Conservation (phyloP, 2,888 invertebrate genomes). For the Pyrrhia umbra region DNA sequence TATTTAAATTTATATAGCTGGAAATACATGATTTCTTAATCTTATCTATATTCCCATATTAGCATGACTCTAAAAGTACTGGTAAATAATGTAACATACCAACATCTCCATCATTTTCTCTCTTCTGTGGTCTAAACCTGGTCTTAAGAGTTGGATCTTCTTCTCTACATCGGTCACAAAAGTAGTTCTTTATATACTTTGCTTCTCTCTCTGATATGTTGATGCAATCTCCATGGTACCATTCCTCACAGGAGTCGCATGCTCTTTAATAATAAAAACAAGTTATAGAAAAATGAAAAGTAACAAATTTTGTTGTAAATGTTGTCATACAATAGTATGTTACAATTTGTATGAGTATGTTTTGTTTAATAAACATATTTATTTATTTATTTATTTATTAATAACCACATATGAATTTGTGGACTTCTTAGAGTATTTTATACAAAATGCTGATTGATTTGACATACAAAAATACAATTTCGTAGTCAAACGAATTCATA, state of each 20-base stretch:
- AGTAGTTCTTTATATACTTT: constrained; percentile 97
- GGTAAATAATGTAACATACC: constrained; percentile 65
- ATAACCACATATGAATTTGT: not conserved
- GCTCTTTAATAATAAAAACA: constrained; percentile 90
- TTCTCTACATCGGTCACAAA: constrained; percentile 95
- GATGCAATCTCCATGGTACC: constrained; percentile 99
- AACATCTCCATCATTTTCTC: constrained; percentile 84
- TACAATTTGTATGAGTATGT: no score
- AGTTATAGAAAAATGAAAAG: not conserved
- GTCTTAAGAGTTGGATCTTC: constrained; percentile 95
- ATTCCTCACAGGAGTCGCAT: constrained; percentile 99
- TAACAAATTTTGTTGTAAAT: not conserved
- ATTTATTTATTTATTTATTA: not conserved
- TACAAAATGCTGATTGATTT: not conserved
- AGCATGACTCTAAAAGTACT: not conserved
- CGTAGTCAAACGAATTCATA: not conserved
- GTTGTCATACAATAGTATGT: not conserved
- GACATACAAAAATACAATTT: not conserved
- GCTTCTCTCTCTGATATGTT: constrained; percentile 98
- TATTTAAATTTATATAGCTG: no score
- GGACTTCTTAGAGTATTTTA: not conserved
- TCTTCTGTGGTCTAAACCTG: constrained; percentile 86
- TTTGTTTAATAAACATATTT: not conserved
- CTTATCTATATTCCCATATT: no score
- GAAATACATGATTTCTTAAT: no score